Conservation (phyloP, 1,140 invertebrate species). For the Hyles vespertilio region DNA sequence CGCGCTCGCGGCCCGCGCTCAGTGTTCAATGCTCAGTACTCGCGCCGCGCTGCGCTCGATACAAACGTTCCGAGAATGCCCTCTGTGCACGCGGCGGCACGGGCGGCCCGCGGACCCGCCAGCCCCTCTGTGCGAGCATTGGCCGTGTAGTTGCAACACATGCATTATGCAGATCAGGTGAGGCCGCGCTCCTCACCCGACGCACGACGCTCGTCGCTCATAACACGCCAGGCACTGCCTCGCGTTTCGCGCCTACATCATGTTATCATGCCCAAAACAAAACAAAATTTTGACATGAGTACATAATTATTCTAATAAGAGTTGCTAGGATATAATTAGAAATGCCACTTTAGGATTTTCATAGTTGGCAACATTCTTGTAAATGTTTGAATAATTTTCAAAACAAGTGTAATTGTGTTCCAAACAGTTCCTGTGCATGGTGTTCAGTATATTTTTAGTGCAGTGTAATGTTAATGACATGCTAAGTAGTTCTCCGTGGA, state of each 20-base stretch:
- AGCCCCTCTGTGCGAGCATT: neutral
- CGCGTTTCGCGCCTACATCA: slow-evolving; percentile 21
- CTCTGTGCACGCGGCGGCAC: slow-evolving; percentile 14
- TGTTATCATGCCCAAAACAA: slow-evolving; percentile 21
- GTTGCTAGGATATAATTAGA: slow-evolving; percentile 30
- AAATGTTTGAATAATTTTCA: slow-evolving; percentile 6
- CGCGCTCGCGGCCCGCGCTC: slow-evolving; percentile 18
- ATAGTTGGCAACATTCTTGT: slow-evolving; percentile 24
- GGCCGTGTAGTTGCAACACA: slow-evolving; percentile 26
- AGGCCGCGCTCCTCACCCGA: slow-evolving; percentile 4
- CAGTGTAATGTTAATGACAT: no score
- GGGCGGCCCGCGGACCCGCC: slow-evolving; percentile 6
- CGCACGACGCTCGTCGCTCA: no score
- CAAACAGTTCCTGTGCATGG: no score
- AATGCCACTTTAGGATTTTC: slow-evolving; percentile 14
- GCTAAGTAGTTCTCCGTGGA: no score
- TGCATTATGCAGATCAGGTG: slow-evolving; percentile 33
- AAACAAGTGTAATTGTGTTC: slow-evolving; percentile 9
- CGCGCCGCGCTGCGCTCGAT: no score
- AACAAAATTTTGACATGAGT: slow-evolving; percentile 8
- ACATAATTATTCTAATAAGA: slow-evolving; percentile 40
- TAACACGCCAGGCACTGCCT: no score
- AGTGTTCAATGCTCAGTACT: no score
- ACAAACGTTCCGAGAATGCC: slow-evolving; percentile 23
- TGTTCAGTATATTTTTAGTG: no score